phyloP scores from a whole-genome alignment of 1,140 invertebrate genomes.

The Coelopa frigida region DNA sequence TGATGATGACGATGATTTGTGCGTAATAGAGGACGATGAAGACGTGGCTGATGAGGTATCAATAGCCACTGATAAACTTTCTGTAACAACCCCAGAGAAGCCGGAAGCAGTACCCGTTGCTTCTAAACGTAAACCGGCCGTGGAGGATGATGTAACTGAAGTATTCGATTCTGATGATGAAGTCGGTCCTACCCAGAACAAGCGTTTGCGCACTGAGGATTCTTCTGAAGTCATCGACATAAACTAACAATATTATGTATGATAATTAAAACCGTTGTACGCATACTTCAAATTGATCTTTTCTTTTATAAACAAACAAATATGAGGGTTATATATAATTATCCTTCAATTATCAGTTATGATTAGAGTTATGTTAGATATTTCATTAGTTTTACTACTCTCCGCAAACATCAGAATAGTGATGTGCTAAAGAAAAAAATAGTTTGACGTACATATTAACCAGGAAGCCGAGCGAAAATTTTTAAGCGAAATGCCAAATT shows the following conservation, averaged over 20 bases:
- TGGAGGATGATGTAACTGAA: constrained; percentile 42
- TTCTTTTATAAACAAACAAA: not conserved
- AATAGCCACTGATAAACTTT: constrained; percentile 9
- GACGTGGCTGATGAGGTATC: constrained; percentile 14
- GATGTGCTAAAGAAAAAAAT: too few relatives aligned
- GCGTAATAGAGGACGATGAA: constrained; percentile 41
- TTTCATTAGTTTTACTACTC: too few relatives aligned
- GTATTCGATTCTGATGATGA: constrained; percentile 33
- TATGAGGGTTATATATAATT: too few relatives aligned
- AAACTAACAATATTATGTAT: constrained; percentile 20
- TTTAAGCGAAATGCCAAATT: too few relatives aligned
- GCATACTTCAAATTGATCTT: not conserved
- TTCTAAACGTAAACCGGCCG: constrained; percentile 28
- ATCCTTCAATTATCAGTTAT: too few relatives aligned
- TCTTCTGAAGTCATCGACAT: constrained; percentile 26
- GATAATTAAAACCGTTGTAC: not conserved
- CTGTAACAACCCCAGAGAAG: constrained; percentile 8
- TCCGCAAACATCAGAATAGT: too few relatives aligned
- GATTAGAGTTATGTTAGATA: too few relatives aligned
- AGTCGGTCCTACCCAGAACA: constrained; percentile 44
- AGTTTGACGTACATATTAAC: too few relatives aligned
- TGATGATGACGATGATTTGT: constrained; percentile 45
- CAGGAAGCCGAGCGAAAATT: too few relatives aligned
- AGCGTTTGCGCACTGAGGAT: constrained; percentile 25
- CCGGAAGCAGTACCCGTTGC: not conserved